Base-by-base conservation (phyloP, 2,797 vertebrate species). In the Xenopus petersii region DNA sequence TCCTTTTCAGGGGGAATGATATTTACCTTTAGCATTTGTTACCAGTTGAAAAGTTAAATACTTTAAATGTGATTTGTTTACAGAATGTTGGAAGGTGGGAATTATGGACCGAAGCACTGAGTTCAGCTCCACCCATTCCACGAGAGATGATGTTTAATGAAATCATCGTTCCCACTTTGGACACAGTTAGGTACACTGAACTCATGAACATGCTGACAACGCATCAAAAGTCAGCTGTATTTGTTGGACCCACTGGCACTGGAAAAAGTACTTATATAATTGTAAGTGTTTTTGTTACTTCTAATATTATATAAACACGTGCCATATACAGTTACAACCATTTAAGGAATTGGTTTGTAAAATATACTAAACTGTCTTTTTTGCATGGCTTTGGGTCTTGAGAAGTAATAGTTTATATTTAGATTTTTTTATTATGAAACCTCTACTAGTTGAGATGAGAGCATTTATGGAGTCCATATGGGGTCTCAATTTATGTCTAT, bases 91-190 rank as follows among this genome's bases (percentile, higher is more conserved):
- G 95, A 74, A 87, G 88, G 81, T 97, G 95, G 95, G 92, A 96
- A 80, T 86, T 90, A 47, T 96, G 95, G 95, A 87, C 91, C 55
- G 91, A 94, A 71, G 83, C 87, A 76, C 83, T 98, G 13, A 89
- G 84, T 75, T 67, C 81, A 0, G 86, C 90, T 3, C 89, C 89
- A 74, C 80, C 90, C 17, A 94, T 97, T 75, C 71, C 84, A 71
- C 92, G 86, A 70, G 94, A 95, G 73, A 33, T 89, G 82, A 81
- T 91, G 86, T 96, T 98, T 84, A 96, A 92, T 75, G 92, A 96
- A 86, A 98, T 97, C 83, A 96, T 97, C 61, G 95, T 96, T 6
- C 95, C 95, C 42, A 96, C 95, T 47, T 86, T 94, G 85, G 94
- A 97, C 86, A 97, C 95, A 0, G 66, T 95, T 61, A 91, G 94